These are phyloP conservation scores for Toxotes chatareus DNA, from an alignment of 2,113 vertebrate genomes.

Conservation along the genomic window DNA sequence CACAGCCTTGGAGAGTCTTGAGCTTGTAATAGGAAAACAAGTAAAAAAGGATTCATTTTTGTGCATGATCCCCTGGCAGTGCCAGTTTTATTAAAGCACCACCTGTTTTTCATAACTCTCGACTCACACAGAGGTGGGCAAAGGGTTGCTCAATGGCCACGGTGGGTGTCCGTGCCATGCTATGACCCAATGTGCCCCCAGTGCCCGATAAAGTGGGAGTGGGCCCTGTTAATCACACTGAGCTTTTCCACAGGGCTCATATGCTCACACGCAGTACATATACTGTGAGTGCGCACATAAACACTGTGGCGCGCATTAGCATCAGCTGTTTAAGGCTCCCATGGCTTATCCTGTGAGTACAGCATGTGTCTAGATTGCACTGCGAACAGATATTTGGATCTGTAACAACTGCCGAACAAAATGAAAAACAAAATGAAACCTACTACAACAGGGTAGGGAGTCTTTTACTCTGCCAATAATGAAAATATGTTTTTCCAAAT, in stretches of 20 bases:
- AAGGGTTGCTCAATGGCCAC: conserved; percentile 53
- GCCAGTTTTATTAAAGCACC: conserved; percentile 80
- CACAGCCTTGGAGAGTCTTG: conserved; percentile 71
- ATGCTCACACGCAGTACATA: conserved; percentile 53
- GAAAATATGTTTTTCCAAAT: conserved; percentile 72
- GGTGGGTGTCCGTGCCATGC: conserved; percentile 75
- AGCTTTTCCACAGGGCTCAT: conserved; percentile 57
- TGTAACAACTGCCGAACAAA: conserved; percentile 51
- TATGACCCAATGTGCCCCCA: conserved; percentile 85
- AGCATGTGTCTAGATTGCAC: conserved; percentile 58
- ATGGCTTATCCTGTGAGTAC: conserved; percentile 58
- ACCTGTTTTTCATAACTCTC: conserved; percentile 84
- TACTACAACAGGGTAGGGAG: conserved; percentile 47
- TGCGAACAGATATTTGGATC: conserved; percentile 60
- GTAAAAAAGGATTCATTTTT: conserved; percentile 72
- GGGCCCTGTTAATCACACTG: conserved; percentile 85
- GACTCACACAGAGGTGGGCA: conserved; percentile 81
- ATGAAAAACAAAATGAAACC: conserved; percentile 68
- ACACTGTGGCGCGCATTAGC: conserved; percentile 65
- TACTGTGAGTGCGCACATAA: conserved; percentile 48
- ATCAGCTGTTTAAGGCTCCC: conserved; percentile 75
- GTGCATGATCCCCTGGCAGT: conserved; percentile 82
- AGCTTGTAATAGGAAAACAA: conserved; percentile 71
- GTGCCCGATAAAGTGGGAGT: conserved; percentile 87
- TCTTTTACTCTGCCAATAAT: conserved; percentile 69